These are phyloP conservation scores for Stenodema calcarata DNA, from an alignment of 2,888 invertebrate genomes.

Conservation along the genomic window DNA sequence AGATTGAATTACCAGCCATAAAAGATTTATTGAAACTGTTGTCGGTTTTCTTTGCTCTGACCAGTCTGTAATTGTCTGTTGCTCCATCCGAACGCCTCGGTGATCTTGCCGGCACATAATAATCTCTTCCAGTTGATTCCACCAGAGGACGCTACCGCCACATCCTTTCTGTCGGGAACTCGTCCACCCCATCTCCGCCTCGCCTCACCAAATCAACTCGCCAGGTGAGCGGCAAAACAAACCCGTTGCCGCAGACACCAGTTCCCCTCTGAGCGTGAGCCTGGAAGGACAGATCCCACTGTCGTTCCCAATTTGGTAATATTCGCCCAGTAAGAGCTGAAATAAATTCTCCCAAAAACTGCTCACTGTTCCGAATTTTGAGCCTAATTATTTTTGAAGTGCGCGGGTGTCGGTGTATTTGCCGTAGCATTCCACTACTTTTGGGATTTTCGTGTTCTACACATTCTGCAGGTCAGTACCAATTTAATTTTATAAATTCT, in stretches of 20 bases:
- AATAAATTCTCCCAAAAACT: neutral
- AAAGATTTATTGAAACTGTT: too few species aligned
- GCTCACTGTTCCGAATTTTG: neutral
- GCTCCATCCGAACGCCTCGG: neutral
- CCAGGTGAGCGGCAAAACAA: slow-evolving; percentile 19
- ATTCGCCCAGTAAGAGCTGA: neutral
- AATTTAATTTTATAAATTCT: too few species aligned
- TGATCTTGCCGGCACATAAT: neutral
- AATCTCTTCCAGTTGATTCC: neutral
- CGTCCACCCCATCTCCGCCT: neutral
- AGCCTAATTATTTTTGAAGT: neutral
- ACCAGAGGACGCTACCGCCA: neutral
- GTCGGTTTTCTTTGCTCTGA: too few species aligned
- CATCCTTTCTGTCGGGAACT: neutral
- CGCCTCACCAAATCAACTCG: neutral
- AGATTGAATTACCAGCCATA: too few species aligned
- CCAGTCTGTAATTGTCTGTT: too few species aligned
- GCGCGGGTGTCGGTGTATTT: neutral
- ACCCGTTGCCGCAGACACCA: neutral
- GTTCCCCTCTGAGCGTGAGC: neutral
- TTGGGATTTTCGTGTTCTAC: neutral
- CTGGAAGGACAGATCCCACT: neutral
- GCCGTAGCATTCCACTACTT: neutral
- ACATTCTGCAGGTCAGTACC: neutral
- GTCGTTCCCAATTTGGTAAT: neutral